Base-by-base conservation (phyloP, 2,888 invertebrate genomes). In the Pandemis cinnamomeana region DNA sequence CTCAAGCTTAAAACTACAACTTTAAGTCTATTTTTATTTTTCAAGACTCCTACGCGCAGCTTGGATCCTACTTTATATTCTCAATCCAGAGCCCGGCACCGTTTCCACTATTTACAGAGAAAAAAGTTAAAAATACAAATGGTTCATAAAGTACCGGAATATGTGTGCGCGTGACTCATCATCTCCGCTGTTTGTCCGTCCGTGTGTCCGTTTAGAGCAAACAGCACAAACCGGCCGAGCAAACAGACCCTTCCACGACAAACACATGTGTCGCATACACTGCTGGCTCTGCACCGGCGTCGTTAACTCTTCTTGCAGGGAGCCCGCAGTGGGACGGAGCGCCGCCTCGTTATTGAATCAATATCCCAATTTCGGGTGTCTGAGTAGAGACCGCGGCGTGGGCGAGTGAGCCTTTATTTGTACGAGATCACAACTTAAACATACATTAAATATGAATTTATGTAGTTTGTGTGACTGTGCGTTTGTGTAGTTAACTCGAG, bases 381-480 rank as follows among this genome's bases (percentile, higher is more conserved):
- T 42, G 63, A 60, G 69, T 73, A 51, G 58, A 58, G 69, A 44
- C 44, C 13, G 55, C 68, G 6, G 60, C 70, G 73, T 73, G 70
- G 73, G 73, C 70, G 73, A 53, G 64, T 15, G 58, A 46, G 70
- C 61, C 70, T 67, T 71, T 74, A 74, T 74, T 74, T 74, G 74
- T 70, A 74, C 74, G 70, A 74, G 74, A 74, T 74, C 74, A 74
- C 74, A 74, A 74, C 74, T 74, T 73, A 74, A 74, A 74, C 74
- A 74, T 74, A 74, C 71, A 74, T 74, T 74, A 74, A 74, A 74
- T 71, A 74, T 74, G 74, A 74, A 74, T 74, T 74, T 74, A 74
- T 62, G 74, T 67, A 74, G 74, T 74, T 74, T 71, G 70, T 74
- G 61, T 74, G 70, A 66, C 51, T 36, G 53, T 42, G 20, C 58